These are phyloP conservation scores for Arenicola marina DNA, from an alignment of 2,888 invertebrate genomes.

Conservation along the genomic window DNA sequence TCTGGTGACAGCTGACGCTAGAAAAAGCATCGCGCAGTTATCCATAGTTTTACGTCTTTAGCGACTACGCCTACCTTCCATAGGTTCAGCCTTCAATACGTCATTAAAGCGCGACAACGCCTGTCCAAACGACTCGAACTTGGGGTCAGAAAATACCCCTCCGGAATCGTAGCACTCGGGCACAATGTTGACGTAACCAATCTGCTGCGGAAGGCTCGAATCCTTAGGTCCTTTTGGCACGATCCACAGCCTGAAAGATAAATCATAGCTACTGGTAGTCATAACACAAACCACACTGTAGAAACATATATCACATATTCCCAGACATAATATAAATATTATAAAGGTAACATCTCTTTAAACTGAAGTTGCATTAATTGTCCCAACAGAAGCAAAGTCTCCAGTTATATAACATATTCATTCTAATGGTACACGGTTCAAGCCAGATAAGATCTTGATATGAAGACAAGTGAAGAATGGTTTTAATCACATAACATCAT, in stretches of 20 bases:
- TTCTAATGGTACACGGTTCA: too few species aligned
- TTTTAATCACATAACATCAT: too few species aligned
- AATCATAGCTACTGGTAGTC: neutral
- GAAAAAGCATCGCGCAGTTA: too few species aligned
- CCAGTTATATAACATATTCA: too few species aligned
- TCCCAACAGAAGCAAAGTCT: too few species aligned
- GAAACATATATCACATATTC: too few species aligned
- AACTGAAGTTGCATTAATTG: too few species aligned
- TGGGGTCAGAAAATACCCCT: slow-evolving; percentile 20
- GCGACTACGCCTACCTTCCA: too few species aligned
- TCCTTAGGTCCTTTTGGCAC: neutral
- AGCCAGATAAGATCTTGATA: neutral
- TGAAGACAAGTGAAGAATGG: neutral
- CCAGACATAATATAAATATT: too few species aligned
- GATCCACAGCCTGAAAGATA: neutral
- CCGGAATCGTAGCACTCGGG: slow-evolving; percentile 15
- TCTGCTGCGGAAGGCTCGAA: slow-evolving; percentile 6
- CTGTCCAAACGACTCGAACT: slow-evolving; percentile 19
- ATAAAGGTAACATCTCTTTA: too few species aligned
- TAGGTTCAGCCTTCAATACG: neutral
- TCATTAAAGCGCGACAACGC: slow-evolving; percentile 16
- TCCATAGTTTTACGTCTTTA: too few species aligned
- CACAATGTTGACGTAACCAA: slow-evolving; percentile 22
- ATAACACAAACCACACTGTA: neutral
- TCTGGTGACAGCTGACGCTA: too few species aligned